phyloP scores from a whole-genome alignment of 2,797 vertebrate species.

The Alosa sapidissima region DNA sequence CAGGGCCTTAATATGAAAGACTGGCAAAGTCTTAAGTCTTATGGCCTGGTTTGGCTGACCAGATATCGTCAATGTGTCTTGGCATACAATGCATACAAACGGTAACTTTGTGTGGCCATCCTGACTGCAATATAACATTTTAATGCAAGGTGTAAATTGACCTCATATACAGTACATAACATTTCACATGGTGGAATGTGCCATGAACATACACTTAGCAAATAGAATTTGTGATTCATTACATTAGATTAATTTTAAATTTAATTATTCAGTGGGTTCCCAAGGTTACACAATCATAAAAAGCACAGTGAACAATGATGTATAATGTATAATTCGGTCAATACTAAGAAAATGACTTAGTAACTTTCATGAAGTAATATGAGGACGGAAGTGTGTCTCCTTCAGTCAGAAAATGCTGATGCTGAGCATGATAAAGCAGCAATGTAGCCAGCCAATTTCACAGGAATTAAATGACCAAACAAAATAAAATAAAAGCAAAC shows the following conservation, averaged over 20 bases:
- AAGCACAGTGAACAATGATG: neutral
- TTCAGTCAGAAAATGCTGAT: neutral
- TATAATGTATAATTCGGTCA: neutral
- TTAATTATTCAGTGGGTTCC: neutral
- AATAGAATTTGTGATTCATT: neutral
- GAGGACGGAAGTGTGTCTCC: neutral
- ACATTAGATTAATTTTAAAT: neutral
- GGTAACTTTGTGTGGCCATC: too few relatives aligned
- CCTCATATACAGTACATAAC: neutral
- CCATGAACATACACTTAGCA: too few relatives aligned
- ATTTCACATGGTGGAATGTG: neutral
- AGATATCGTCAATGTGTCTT: too few relatives aligned
- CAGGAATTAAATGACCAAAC: neutral
- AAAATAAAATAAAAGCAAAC: neutral
- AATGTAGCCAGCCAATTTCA: neutral
- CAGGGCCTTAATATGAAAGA: too few relatives aligned
- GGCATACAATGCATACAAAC: too few relatives aligned
- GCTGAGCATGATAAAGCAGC: neutral
- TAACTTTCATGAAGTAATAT: too few relatives aligned
- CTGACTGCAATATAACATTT: too few relatives aligned
- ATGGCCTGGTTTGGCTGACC: too few relatives aligned
- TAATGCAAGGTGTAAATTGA: neutral
- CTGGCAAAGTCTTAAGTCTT: too few relatives aligned
- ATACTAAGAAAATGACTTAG: neutral
- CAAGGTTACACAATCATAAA: neutral